Base-by-base conservation (phyloP, 2,888 invertebrate genomes). In the Anoplius nigerrimus region DNA sequence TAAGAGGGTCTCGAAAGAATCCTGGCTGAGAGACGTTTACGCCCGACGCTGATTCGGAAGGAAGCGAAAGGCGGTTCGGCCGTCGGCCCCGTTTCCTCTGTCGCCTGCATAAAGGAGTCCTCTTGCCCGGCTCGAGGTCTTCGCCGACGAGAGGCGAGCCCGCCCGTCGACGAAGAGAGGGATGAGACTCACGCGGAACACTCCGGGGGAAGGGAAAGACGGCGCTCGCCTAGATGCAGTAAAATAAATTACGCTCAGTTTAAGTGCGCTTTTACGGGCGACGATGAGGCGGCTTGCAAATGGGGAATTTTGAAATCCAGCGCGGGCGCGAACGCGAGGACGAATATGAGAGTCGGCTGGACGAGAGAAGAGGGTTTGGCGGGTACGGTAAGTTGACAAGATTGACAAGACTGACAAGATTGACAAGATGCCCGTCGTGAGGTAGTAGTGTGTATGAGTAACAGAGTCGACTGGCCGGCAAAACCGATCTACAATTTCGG, bases 221-320 rank as follows among this genome's bases (percentile, higher is more conserved):
- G 42, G 34, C 42, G 42, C 34, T 34, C 11, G 34, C 34, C n/a
- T 55, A 34, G 76, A 70, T 70, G 69, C 69, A 55, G 66, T 63
- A 74, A 78, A 76, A 76, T 74, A 76, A 78, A 74, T 78, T 78
- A 71, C 64, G 53, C 53, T 53, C 67, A 72, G 71, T 72, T 78
- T 75, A 71, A 75, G 71, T 63, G 61, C 59, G 69, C 64, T 74
- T 78, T 78, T 74, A 76, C 66, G 56, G 34, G 71, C 59, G 53
- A 57, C 70, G 68, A 70, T 69, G 66, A 58, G 51, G 55, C 64
- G 52, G 61, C 62, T 78, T 70, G 79, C 72, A 66, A 69, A 74
- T 52, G 59, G 60, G 58, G 61, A 76, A 70, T 58, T 66, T 79
- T 67, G 68, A 69, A 70, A 70, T 60, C 59, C 66, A 55, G 56